phyloP scores from a whole-genome alignment of 2,888 invertebrate genomes.

The Belgica antarctica region DNA sequence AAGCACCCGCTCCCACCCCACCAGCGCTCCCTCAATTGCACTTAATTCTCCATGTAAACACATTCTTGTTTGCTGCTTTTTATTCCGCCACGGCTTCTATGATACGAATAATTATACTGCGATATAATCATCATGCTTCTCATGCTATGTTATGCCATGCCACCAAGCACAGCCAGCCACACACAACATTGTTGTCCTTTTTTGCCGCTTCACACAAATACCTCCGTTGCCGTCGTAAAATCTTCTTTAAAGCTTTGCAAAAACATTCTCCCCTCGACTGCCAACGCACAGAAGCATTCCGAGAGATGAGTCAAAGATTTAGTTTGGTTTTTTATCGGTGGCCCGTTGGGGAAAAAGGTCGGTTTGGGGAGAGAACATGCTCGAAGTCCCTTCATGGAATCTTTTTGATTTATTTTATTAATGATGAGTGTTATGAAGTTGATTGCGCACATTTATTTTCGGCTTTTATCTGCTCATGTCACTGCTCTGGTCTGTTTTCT shows the following conservation, averaged over 20 bases:
- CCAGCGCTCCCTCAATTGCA: conserved; percentile 24
- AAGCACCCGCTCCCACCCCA: not conserved
- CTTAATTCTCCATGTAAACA: conserved; percentile 41
- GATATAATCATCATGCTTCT: conserved; percentile 34
- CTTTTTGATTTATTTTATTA: conserved; percentile 43
- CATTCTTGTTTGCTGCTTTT: conserved; percentile 36
- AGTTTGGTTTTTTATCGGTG: not conserved
- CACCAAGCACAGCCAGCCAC: too few species aligned
- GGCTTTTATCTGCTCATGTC: conserved; percentile 22
- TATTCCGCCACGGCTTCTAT: not conserved
- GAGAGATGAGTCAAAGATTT: conserved; percentile 4
- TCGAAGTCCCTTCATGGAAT: not conserved
- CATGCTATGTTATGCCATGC: not conserved
- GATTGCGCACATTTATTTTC: conserved; percentile 43
- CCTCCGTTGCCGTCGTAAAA: not conserved
- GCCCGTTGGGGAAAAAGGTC: not conserved
- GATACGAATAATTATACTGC: conserved; percentile 35
- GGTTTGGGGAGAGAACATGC: not conserved
- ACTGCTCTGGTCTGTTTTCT: conserved; percentile 23
- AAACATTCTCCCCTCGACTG: not conserved
- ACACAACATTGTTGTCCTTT: too few species aligned
- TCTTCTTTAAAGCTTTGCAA: conserved; percentile 7
- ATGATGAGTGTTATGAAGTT: conserved; percentile 43
- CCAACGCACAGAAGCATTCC: not conserved
- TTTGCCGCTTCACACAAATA: not conserved